Base-by-base conservation (phyloP, 1,140 invertebrate species). In the Ceratina calcarata region DNA sequence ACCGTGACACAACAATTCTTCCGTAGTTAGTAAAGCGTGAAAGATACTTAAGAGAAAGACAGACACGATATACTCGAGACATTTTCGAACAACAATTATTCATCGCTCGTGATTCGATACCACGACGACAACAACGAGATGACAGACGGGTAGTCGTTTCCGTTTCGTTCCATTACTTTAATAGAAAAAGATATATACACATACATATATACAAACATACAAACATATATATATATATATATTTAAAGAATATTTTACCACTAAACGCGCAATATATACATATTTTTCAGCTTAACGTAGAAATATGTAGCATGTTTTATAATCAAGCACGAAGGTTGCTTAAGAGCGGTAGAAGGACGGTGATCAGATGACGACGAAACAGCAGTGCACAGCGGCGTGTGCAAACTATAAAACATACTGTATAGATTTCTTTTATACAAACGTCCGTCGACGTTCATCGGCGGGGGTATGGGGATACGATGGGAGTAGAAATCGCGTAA, bases 81-180 rank as follows among this genome's bases (percentile, higher is more conserved):
- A 57, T 62, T 64, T 70, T 18, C n/a, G n/a, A n/a, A n/a, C n/a
- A 49, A 72, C 16, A 62, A 71, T 71, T 64, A 37, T 32, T 64
- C 51, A n/a, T 58, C 32, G 32, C 37, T 45, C 37, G 37, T 45
- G 27, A 32, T 32, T 32, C 27, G 4, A 1, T 10, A 6, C 37
- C 2, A 45, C 37, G 7, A 45, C 37, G 13, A 16, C 51, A 13
- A 8, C 16, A 16, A 32, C 27, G 27, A 45, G 37, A 45, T 45
- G 37, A 45, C 37, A 45, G 45, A 71, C 60, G 78, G 32, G 24
- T 58, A 55, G 68, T 77, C 37, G 18, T 45, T 67, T 61, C 37
- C 37, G 7, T 53, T 32, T 13, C 53, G 45, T 79, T 84, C 69
- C 74, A 84, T 83, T 27, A 45, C 18, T 65, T 65, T 64, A 69